These are phyloP conservation scores for Macrobrachium rosenbergii DNA, from an alignment of 1,140 invertebrate species.

Conservation along the genomic window DNA sequence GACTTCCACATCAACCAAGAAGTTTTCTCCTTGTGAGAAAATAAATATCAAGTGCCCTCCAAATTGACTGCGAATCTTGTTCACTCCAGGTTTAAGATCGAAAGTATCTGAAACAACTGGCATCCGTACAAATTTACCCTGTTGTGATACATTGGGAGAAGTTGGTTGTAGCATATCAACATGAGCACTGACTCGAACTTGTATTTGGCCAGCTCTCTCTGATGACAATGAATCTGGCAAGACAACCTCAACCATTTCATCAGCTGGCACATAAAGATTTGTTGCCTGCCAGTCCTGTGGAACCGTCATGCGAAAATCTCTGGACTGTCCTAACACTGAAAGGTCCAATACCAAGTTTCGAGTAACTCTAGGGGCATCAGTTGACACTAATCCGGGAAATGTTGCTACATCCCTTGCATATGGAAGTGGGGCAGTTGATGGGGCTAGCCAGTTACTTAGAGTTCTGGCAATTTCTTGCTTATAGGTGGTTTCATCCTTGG, in stretches of 20 bases:
- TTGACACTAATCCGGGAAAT: conserved; percentile 31
- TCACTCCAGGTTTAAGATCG: conserved; percentile 31
- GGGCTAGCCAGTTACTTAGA: neutral
- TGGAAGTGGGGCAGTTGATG: too few species aligned
- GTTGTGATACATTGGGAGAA: neutral
- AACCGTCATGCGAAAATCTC: conserved; percentile 33
- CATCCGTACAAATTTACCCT: conserved; percentile 2
- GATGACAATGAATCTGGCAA: neutral
- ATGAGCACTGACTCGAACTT: conserved; percentile 35
- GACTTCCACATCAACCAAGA: conserved; percentile 26
- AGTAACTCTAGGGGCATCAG: neutral
- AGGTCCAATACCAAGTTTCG: conserved; percentile 1
- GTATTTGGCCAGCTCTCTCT: conserved; percentile 17
- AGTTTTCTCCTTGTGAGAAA: conserved; percentile 23
- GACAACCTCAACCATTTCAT: conserved; percentile 15
- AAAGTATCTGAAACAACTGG: conserved; percentile 36
- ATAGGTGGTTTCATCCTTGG: too few species aligned
- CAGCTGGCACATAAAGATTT: conserved; percentile 18
- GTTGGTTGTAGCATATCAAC: conserved; percentile 10
- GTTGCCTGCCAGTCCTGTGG: conserved; percentile 42
- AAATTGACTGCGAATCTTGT: conserved; percentile 32
- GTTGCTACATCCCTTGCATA: neutral
- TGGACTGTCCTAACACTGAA: neutral
- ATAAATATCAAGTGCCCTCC: conserved; percentile 41
- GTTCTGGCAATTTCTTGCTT: neutral